phyloP scores from a whole-genome alignment of 2,888 invertebrate genomes.

The Aplocera efformata region DNA sequence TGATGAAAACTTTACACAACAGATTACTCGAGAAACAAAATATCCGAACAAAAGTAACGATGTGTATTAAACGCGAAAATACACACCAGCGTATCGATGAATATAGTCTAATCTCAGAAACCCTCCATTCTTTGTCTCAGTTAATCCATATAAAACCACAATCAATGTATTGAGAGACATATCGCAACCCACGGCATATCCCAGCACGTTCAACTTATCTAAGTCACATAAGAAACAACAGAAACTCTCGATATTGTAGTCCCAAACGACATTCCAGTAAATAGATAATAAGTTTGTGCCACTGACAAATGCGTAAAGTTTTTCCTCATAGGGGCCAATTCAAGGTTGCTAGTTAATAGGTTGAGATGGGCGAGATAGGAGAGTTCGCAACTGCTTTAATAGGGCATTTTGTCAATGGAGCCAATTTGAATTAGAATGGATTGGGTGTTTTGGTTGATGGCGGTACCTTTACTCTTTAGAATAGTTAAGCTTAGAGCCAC shows the following conservation, averaged over 20 bases:
- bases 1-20: too few species aligned
- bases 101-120: too few species aligned
- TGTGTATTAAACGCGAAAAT: too few species aligned
- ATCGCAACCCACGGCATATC: not conserved
- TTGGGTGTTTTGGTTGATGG: too few species aligned
- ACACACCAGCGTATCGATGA: too few species aligned
- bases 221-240: slow-evolving; percentile 8
- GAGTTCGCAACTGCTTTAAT: slow-evolving; percentile 12
- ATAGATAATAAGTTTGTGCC: slow-evolving; percentile 30
- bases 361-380: slow-evolving; percentile 12
- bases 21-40: too few species aligned
- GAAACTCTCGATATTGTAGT: slow-evolving; percentile 17
- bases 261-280: slow-evolving; percentile 24
- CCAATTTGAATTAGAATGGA: slow-evolving; percentile 22
- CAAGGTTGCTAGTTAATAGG: slow-evolving; percentile 21
- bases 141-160: too few species aligned
- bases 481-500: too few species aligned
- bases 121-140: too few species aligned
- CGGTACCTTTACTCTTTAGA: too few species aligned
- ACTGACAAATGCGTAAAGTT: slow-evolving; percentile 31
- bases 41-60: too few species aligned
- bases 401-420: slow-evolving; percentile 19
- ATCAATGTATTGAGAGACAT: too few species aligned
- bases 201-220: slow-evolving; percentile 8
- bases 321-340: slow-evolving; percentile 28